These are phyloP conservation scores for Cyanoderma ruficeps DNA, from an alignment of 2,113 vertebrate species.

Conservation along the genomic window DNA sequence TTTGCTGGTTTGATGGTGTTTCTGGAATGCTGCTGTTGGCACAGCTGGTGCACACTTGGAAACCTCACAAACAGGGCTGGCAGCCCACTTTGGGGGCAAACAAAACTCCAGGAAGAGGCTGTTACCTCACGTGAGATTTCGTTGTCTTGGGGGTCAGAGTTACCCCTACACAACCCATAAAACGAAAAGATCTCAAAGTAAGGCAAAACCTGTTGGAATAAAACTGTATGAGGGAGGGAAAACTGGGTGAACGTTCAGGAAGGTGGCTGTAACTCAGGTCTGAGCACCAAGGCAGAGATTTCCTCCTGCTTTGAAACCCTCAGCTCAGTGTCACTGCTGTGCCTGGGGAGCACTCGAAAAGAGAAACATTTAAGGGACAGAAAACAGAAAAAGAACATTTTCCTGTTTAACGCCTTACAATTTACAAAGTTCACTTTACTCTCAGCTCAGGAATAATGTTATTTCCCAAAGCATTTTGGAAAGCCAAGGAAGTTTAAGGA, in stretches of 20 bases:
- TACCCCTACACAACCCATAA: no score
- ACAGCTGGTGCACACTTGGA: background rate
- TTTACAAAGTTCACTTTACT: background rate
- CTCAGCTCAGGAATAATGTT: background rate
- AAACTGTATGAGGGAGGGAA: background rate
- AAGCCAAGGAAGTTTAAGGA: background rate
- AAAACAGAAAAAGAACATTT: background rate
- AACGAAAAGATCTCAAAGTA: background rate
- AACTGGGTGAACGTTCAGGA: background rate
- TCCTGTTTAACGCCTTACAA: background rate
- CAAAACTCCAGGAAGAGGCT: background rate
- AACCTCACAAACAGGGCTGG: background rate
- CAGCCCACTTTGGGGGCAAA: background rate
- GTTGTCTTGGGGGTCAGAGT: background rate
- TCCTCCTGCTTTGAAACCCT: background rate
- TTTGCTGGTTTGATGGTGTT: background rate
- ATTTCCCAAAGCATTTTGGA: background rate
- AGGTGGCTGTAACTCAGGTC: background rate
- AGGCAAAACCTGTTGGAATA: background rate
- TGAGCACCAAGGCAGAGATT: background rate
- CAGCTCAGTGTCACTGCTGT: background rate
- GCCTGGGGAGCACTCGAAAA: background rate
- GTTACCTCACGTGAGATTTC: background rate
- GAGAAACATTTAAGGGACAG: accelerated
- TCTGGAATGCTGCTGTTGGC: background rate